phyloP scores from a whole-genome alignment of 1,140 invertebrate species.

The Mactra quadrangularis region DNA sequence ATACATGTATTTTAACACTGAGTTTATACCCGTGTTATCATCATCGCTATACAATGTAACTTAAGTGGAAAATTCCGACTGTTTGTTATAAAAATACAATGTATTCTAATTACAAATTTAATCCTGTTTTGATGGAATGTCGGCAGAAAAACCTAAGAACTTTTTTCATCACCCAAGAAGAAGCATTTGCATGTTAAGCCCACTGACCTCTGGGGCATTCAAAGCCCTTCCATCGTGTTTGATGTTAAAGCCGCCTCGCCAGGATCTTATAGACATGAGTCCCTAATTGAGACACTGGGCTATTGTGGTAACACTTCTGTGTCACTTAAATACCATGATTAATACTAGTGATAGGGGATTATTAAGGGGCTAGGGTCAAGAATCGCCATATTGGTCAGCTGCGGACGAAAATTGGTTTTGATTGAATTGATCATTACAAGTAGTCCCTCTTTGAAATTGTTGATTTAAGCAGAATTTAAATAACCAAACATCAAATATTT shows the following conservation, averaged over 20 bases:
- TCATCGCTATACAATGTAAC: too few relatives aligned
- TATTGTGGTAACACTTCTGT: constrained; percentile 58
- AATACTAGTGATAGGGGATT: constrained; percentile 43
- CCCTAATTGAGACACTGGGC: constrained; percentile 53
- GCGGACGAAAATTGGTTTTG: constrained; percentile 50
- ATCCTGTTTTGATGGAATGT: constrained; percentile 32
- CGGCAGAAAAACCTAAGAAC: not conserved
- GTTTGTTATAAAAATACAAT: too few relatives aligned
- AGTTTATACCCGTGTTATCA: too few relatives aligned
- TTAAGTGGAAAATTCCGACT: too few relatives aligned
- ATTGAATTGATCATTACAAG: constrained; percentile 52
- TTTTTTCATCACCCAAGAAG: constrained; percentile 4
- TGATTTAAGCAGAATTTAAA: constrained; percentile 60
- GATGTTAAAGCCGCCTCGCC: constrained; percentile 40
- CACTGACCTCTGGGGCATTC: constrained; percentile 35
- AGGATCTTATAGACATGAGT: not conserved
- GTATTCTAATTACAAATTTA: not conserved
- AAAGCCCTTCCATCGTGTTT: constrained; percentile 12
- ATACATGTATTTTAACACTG: too few relatives aligned
- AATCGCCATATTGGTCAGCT: constrained; percentile 43
- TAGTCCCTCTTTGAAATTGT: constrained; percentile 44
- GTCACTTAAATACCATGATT: constrained; percentile 33
- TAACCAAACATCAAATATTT: constrained; percentile 58
- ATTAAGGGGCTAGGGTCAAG: constrained; percentile 45
- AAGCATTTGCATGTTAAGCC: not conserved